Evolutionary conservation across 2,888 invertebrate species (phyloP), one percentile per base, ranked within the genome.

Genomic region (Amblyjoppa proteus): DNA sequence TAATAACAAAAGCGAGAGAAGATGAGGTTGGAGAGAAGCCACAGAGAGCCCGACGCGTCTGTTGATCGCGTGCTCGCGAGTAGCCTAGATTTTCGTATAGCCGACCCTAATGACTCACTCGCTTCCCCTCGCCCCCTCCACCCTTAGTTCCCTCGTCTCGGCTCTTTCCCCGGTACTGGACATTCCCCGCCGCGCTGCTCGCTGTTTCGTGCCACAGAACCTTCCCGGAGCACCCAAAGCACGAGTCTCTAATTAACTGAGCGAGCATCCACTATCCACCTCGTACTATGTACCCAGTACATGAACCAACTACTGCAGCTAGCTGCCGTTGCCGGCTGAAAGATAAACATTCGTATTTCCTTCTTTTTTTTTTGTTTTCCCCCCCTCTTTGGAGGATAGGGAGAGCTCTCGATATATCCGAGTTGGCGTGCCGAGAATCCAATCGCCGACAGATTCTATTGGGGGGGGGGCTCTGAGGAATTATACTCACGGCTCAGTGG

Each of bases 311-410:
- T 28, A 70, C 25, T 25, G 11, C 45, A 49, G 20, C 38, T 45
- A 75, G 34, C 25, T 64, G 70, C 53, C 41, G 51, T 34, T 25
- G 20, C 28, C 49, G 77, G 79, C 70, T 70, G 80, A 87, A 84
- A 86, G 83, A 87, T 86, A 86, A 73, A 85, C 78, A 84, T 25
- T 82, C 81, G 87, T 88, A 87, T 89, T 89, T 81, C 58, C 4
- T 28, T 28, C 4, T 45, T 45, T 13, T 49, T 49, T 16, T 49
- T 20, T 20, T 20, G 20, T 20, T 20, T 20, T 20, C 20, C 20
- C 20, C 20, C 20, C 4, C 16, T 16, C 45, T 49, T 3, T 3
- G 45, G 13, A 49, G 45, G 45, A 49, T 16, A 2, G 13, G 13
- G 45, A 49, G 13, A 16, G 45, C 16, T 49, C 45, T 49, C 45